These are phyloP conservation scores for Piaya cayana DNA, from an alignment of 2,113 vertebrate genomes.

Conservation along the genomic window DNA sequence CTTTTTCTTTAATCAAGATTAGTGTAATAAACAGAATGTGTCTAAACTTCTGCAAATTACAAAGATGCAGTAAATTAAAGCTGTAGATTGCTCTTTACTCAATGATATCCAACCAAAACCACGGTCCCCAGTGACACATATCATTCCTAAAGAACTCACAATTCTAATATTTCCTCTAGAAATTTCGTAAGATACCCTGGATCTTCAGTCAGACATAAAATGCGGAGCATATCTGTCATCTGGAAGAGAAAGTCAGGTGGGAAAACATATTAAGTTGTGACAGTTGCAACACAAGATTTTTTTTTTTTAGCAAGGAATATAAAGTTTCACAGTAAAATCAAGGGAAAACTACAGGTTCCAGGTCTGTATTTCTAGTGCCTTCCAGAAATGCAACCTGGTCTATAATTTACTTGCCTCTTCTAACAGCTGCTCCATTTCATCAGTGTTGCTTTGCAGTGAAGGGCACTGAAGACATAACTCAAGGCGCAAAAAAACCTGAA, in stretches of 20 bases:
- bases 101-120: not conserved
- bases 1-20: not conserved
- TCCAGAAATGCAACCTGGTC: not conserved
- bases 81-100: not conserved
- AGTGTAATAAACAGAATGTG: rapidly evolving
- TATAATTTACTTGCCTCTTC: slow-evolving; percentile 82
- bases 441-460: slow-evolving; percentile 41
- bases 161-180: slow-evolving; percentile 84
- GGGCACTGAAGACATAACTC: slow-evolving; percentile 84
- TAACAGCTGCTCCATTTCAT: slow-evolving; percentile 79
- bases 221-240: slow-evolving; percentile 88
- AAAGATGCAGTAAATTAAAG: not conserved
- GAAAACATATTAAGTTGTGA: not conserved
- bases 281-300: not conserved
- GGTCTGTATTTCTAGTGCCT: not conserved
- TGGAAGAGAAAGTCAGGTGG: slow-evolving; percentile 42
- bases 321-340: not conserved
- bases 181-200: slow-evolving; percentile 85
- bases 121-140: not conserved
- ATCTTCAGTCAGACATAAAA: slow-evolving; percentile 89
- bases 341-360: not conserved
- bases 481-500: slow-evolving; percentile 88
- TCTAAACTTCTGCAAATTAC: not conserved
- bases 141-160: slow-evolving; percentile 76
- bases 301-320: not conserved